Evolutionary conservation across 2,888 invertebrate species (phyloP).

Genomic region (Gisinianus flammeolus): DNA sequence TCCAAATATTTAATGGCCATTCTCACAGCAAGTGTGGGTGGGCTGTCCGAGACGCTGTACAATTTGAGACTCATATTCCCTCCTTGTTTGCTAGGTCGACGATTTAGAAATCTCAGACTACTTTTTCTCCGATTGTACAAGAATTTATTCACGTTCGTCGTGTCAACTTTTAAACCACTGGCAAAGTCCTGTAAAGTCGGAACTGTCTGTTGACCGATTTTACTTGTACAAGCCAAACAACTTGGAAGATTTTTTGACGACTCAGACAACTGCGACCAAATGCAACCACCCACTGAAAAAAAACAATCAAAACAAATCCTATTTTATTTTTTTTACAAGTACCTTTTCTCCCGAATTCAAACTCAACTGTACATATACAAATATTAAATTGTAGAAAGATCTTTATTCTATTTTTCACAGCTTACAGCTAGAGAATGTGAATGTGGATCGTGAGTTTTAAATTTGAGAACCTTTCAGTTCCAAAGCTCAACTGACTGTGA

Average conservation of each 20-base stretch:
- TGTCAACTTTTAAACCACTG: conserved; percentile 9
- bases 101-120: conserved; percentile 21
- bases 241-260: neutral
- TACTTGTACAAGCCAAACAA: conserved; percentile 1
- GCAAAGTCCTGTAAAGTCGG: conserved; percentile 16
- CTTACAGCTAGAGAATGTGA: too few relatives aligned
- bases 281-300: conserved; percentile 55
- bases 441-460: too few relatives aligned
- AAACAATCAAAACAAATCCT: conserved; percentile 17
- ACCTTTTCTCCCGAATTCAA: too few relatives aligned
- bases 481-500: too few relatives aligned
- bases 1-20: conserved; percentile 71
- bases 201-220: conserved; percentile 11
- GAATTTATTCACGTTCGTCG: conserved; percentile 18
- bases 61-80: conserved; percentile 66
- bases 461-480: too few relatives aligned
- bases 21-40: conserved; percentile 76
- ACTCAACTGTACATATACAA: too few relatives aligned
- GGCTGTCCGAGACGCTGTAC: conserved; percentile 77
- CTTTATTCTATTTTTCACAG: too few relatives aligned
- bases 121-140: conserved; percentile 7
- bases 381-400: too few relatives aligned
- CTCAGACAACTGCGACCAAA: conserved; percentile 43
- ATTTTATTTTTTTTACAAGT: neutral
- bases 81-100: neutral